A percentile compares a stretch with the other conserved stretches of the same genome.
Conservation (phyloP, 1,140 invertebrate genomes). For the Ditylenchus dipsaci region DNA sequence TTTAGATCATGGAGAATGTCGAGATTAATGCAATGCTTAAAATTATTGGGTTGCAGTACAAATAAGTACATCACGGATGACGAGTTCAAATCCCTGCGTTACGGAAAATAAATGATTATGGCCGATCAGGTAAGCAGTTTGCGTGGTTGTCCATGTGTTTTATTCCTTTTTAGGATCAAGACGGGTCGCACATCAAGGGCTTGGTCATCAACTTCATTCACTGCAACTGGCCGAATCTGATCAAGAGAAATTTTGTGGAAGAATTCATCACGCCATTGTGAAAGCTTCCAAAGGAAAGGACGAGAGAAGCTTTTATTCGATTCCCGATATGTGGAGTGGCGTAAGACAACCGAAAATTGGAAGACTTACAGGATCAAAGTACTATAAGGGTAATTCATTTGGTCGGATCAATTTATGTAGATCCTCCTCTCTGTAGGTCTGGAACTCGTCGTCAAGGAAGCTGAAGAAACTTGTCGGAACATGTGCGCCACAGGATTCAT, state of each 20-base stretch:
- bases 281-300: conserved; percentile 85
- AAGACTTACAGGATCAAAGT: conserved; percentile 91
- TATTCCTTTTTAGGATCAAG: conserved; percentile 64
- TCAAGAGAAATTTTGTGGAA: conserved; percentile 84
- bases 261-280: conserved; percentile 99
- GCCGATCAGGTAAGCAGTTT: conserved; percentile 84
- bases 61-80: conserved; percentile 86
- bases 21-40: conserved; percentile 97
- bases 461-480: conserved; percentile 95
- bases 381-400: conserved; percentile 99
- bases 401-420: no score
- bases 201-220: conserved; percentile 98
- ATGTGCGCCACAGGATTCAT: conserved; percentile 89
- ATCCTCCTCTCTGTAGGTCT: no score
- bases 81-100: conserved; percentile 84
- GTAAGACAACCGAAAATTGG: conserved; percentile 76
- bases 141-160: no score
- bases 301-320: conserved; percentile 82
- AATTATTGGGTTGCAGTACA: conserved; percentile 87
- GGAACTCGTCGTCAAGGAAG: no score
- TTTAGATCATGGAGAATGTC: conserved; percentile 92
- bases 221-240: conserved; percentile 90
- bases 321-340: conserved; percentile 99
- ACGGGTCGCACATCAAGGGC: conserved; percentile 98
- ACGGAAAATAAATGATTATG: conserved; percentile 99